These are phyloP conservation scores for Drosophila nikananu DNA, from an alignment of 1,140 invertebrate genomes.

Conservation along the genomic window DNA sequence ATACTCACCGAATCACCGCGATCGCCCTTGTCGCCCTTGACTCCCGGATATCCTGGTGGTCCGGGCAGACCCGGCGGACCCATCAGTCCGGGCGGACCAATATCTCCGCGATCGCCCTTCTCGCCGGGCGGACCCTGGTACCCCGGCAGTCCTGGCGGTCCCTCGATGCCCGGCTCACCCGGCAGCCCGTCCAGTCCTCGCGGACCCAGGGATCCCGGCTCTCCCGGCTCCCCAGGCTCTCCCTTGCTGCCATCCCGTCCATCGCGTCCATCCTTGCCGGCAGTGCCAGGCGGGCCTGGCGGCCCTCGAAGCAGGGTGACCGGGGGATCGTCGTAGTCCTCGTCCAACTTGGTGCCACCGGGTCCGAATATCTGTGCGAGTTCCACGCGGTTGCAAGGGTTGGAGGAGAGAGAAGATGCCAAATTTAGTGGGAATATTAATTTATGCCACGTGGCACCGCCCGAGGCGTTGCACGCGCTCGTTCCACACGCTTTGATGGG, in stretches of 20 bases:
- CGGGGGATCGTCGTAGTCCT: slow-evolving; percentile 84
- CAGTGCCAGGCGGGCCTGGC: slow-evolving; percentile 87
- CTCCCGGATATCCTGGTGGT: slow-evolving; percentile 94
- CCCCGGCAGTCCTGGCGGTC: slow-evolving; percentile 90
- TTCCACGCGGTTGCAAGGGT: slow-evolving; percentile 27
- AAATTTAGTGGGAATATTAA: slow-evolving; percentile 78
- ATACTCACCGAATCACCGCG: slow-evolving; percentile 96
- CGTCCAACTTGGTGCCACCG: slow-evolving; percentile 78
- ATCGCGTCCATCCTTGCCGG: slow-evolving; percentile 88
- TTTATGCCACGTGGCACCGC: slow-evolving; percentile 79
- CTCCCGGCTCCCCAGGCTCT: slow-evolving; percentile 93
- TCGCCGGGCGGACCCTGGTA: slow-evolving; percentile 93
- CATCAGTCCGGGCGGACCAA: slow-evolving; percentile 93
- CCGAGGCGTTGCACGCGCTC: slow-evolving; percentile 71
- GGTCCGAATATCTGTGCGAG: slow-evolving; percentile 80
- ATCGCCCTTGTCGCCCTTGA: slow-evolving; percentile 95
- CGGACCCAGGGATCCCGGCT: slow-evolving; percentile 93
- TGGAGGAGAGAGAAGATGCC: slow-evolving; percentile 32
- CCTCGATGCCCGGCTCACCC: slow-evolving; percentile 84
- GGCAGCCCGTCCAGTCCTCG: slow-evolving; percentile 82
- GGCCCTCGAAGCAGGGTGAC: slow-evolving; percentile 86
- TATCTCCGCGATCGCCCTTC: slow-evolving; percentile 96
- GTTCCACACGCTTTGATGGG: slow-evolving; percentile 72
- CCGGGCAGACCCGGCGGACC: slow-evolving; percentile 90
- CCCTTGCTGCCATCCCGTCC: slow-evolving; percentile 86